Conservation (phyloP, 2,888 invertebrate genomes). For the Oscheius onirici region DNA sequence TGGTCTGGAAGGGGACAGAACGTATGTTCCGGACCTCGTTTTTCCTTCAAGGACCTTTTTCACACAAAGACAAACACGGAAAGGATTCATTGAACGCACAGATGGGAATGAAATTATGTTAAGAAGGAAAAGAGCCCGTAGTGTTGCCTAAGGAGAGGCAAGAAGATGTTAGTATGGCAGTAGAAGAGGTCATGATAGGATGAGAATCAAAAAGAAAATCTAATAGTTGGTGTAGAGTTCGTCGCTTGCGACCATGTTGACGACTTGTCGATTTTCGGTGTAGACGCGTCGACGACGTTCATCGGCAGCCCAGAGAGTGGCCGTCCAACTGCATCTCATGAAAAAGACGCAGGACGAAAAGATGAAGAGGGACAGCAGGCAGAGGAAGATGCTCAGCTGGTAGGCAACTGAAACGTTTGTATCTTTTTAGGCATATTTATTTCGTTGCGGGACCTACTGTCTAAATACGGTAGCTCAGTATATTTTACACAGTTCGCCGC, state of each 20-base stretch:
- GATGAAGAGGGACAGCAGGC: conserved; percentile 9
- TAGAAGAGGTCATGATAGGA: background rate
- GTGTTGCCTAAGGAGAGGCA: conserved; percentile 4
- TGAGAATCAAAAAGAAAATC: background rate
- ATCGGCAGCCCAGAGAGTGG: conserved; percentile 21
- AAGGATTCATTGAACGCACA: no score
- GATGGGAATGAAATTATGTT: background rate
- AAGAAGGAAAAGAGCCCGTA: conserved; percentile 15
- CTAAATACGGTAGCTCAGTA: no score
- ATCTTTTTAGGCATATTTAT: background rate
- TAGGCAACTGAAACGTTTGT: conserved; percentile 28
- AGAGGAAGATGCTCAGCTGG: conserved; percentile 16
- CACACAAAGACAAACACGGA: no score
- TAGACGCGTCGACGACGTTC: background rate
- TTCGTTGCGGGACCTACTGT: no score
- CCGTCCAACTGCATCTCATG: conserved; percentile 22
- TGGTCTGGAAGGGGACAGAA: no score
- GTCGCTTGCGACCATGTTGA: conserved; percentile 30
- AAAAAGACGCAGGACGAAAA: conserved; percentile 16
- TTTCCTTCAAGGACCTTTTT: no score
- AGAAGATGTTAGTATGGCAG: conserved; percentile 15
- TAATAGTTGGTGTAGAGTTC: conserved; percentile 33
- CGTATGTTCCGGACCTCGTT: no score
- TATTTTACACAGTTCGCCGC: no score
- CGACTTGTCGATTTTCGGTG: conserved; percentile 15